These are phyloP conservation scores for Andricus quercusramuli DNA, from an alignment of 2,888 invertebrate species.

Conservation along the genomic window DNA sequence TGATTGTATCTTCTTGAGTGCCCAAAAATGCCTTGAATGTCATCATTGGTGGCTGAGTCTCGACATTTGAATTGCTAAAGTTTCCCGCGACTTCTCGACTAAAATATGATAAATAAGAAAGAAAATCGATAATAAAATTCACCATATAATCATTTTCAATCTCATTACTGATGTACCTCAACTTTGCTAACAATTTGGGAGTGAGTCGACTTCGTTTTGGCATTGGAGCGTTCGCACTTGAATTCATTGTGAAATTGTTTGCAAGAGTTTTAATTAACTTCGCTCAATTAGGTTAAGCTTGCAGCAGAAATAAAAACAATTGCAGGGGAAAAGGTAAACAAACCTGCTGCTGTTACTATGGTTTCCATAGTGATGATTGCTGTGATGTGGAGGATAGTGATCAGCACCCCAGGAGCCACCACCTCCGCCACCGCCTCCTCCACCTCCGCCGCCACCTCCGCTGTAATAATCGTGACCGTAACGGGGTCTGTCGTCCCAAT, in stretches of 20 bases:
- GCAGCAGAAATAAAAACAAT: slow-evolving; percentile 24
- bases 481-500: slow-evolving; percentile 83
- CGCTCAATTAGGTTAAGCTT: not conserved
- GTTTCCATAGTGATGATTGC: slow-evolving; percentile 83
- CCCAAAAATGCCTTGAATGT: slow-evolving; percentile 97
- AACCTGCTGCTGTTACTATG: slow-evolving; percentile 76
- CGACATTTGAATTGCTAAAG: slow-evolving; percentile 78
- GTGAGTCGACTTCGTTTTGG: slow-evolving; percentile 70
- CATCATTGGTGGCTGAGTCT: slow-evolving; percentile 97
- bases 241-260: not conserved
- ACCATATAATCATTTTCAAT: not conserved
- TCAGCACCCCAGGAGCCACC: slow-evolving; percentile 70
- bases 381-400: slow-evolving; percentile 80
- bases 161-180: slow-evolving; percentile 62
- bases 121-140: slow-evolving; percentile 49
- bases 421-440: slow-evolving; percentile 56
- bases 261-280: not conserved
- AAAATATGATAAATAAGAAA: slow-evolving; percentile 60
- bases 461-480: slow-evolving; percentile 72
- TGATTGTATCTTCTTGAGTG: slow-evolving; percentile 98
- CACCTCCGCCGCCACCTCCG: slow-evolving; percentile 52
- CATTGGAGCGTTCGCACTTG: not conserved
- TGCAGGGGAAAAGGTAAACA: slow-evolving; percentile 49
- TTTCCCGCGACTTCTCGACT: slow-evolving; percentile 75
- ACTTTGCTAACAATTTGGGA: slow-evolving; percentile 69